Base-by-base conservation (phyloP, 2,888 invertebrate genomes). In the Drosophila merina region DNA sequence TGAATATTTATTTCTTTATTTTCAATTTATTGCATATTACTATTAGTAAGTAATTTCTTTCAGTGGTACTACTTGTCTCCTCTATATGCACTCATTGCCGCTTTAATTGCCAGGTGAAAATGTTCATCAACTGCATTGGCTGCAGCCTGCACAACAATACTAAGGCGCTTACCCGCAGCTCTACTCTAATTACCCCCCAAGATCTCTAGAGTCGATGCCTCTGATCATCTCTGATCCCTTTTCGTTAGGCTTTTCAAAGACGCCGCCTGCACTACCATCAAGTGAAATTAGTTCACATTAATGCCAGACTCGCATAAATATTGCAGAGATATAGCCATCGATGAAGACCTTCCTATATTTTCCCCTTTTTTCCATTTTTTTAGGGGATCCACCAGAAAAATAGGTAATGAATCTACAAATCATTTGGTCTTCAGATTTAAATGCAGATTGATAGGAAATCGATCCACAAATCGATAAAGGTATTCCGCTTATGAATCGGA, bases 121-220 rank as follows among this genome's bases (percentile, higher is more conserved):
- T 70, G 74, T 68, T 74, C 70, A 73, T 54, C 70, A 25, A 52
- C 73, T 50, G 73, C 72, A 45, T 45, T 10, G 7, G 38, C 7
- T 2, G 40, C 51, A 12, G n/a, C 31, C 47, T 25, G 44, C 25
- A 67, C 68, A 14, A 40, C 50, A 52, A 52, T 36, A 54, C 58
- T 68, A 83, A 88, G 79, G 75, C 85, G 83, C 83, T 88, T 86
- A 54, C 54, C 66, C 45, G 79, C 60, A 49, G 66, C 74, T 56
- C 66, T 68, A 75, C 83, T 80, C 72, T 83, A 80, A 86, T 83
- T 86, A 77, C 77, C 54, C 51, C 54, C 40, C 45, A 50, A 63
- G 50, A 54, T 63, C 54, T 54, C 25, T 52, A 68, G 26, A 68
- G 67, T 57, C 74, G 69, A 60, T 64, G 67, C 62, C 72, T 60